Evolutionary conservation across 2,888 invertebrate species (phyloP).

Genomic region (Boloria selene): DNA sequence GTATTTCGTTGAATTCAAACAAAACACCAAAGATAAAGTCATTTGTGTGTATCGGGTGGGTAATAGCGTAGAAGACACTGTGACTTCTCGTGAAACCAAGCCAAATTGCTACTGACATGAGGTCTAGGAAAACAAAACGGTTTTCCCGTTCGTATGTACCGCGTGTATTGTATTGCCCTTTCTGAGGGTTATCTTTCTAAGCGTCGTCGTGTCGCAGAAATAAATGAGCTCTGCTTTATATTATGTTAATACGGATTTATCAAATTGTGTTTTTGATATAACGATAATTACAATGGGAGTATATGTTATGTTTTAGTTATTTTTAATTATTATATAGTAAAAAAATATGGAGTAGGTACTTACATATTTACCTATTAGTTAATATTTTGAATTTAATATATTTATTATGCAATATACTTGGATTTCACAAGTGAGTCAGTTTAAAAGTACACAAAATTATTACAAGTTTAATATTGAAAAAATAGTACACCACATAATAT

Average conservation of each 20-base stretch:
- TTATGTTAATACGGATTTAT: slow-evolving; percentile 25
- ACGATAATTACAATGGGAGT: slow-evolving; percentile 7
- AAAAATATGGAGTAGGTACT: neutral
- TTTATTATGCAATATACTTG: too few species aligned
- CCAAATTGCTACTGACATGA: slow-evolving; percentile 44
- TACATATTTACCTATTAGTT: too few species aligned
- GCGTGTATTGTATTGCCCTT: slow-evolving; percentile 30
- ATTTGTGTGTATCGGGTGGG: slow-evolving; percentile 27
- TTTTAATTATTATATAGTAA: neutral
- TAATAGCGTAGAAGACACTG: slow-evolving; percentile 39
- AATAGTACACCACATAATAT: too few species aligned
- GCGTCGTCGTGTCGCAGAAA: slow-evolving; percentile 18
- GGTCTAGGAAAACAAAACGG: slow-evolving; percentile 37
- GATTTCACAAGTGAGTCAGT: too few species aligned
- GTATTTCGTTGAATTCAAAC: slow-evolving; percentile 8
- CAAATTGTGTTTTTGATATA: neutral
- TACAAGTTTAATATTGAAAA: too few species aligned
- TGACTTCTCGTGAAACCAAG: slow-evolving; percentile 42
- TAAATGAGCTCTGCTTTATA: slow-evolving; percentile 27
- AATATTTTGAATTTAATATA: too few species aligned
- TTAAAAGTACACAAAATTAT: too few species aligned
- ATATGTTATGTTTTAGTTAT: neutral
- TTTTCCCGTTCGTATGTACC: slow-evolving; percentile 34
- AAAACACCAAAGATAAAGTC: slow-evolving; percentile 19
- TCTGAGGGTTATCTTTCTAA: slow-evolving; percentile 22